Conservation (phyloP, 1,140 invertebrate genomes). For the Drosophila grimshawi region DNA sequence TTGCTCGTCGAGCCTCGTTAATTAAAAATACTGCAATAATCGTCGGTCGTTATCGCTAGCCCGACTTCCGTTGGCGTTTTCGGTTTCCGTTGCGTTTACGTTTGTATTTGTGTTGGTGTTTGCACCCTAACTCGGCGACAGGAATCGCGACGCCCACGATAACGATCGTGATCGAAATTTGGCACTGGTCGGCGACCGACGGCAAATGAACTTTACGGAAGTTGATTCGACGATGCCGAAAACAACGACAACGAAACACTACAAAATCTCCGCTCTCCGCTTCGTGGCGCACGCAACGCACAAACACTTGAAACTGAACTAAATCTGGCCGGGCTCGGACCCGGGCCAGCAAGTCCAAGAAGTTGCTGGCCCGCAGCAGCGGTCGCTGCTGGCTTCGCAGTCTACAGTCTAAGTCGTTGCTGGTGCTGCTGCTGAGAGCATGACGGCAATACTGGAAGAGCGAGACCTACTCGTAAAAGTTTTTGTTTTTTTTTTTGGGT, state of each 20-base stretch:
- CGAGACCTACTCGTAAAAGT: slow-evolving; percentile 42
- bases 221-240: slow-evolving; percentile 32
- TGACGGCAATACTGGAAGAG: slow-evolving; percentile 75
- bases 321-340: slow-evolving; percentile 78
- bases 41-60: slow-evolving; percentile 50
- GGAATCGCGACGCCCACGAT: slow-evolving; percentile 67
- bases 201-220: slow-evolving; percentile 53
- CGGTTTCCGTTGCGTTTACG: slow-evolving; percentile 46
- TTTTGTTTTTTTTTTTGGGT: slow-evolving; percentile 17
- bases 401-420: slow-evolving; percentile 36
- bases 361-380: slow-evolving; percentile 80
- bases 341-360: slow-evolving; percentile 82
- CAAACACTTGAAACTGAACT: slow-evolving; percentile 84
- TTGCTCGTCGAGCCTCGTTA: slow-evolving; percentile 57
- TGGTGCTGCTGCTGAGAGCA: slow-evolving; percentile 58
- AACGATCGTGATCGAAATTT: slow-evolving; percentile 47
- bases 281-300: slow-evolving; percentile 83
- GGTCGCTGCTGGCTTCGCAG: slow-evolving; percentile 26
- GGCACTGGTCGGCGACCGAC: slow-evolving; percentile 39
- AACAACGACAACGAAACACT: slow-evolving; percentile 48
- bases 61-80: slow-evolving; percentile 67
- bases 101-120: slow-evolving; percentile 8
- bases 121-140: slow-evolving; percentile 59
- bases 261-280: slow-evolving; percentile 69
- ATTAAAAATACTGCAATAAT: slow-evolving; percentile 66